Evolutionary conservation across 2,888 invertebrate genomes (phyloP).

Genomic region (Eubasilissa splendida): DNA sequence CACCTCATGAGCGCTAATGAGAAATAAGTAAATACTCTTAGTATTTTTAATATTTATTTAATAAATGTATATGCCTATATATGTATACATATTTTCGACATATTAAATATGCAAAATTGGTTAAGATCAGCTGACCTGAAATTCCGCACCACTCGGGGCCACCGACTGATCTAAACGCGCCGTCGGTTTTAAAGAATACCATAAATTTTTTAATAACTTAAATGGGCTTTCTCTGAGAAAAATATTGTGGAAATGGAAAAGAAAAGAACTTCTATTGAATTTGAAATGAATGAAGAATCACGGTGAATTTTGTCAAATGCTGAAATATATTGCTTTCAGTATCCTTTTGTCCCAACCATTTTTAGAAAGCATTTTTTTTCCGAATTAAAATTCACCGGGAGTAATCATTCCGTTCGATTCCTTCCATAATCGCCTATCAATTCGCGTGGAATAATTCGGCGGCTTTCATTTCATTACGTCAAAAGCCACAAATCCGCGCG

Average conservation of each 20-base stretch:
- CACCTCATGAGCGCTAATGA: no score
- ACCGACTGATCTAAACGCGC: no score
- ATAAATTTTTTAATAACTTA: not conserved
- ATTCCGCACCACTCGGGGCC: no score
- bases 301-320: not conserved
- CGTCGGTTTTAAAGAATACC: not conserved
- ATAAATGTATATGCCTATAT: no score
- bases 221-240: not conserved
- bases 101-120: no score
- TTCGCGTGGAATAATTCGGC: conserved; percentile 46
- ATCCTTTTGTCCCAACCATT: conserved; percentile 23
- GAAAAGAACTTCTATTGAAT: not conserved
- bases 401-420: conserved; percentile 32
- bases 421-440: conserved; percentile 45
- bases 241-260: not conserved
- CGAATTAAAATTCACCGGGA: conserved; percentile 38
- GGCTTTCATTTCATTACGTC: conserved; percentile 52
- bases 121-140: no score
- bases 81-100: no score
- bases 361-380: conserved; percentile 9
- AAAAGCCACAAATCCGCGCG: conserved; percentile 45
- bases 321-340: conserved; percentile 27
- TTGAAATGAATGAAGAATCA: conserved; percentile 19
- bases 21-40: no score
- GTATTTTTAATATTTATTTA: no score